These are phyloP conservation scores for Cardiocondyla obscurior DNA, from an alignment of 1,140 invertebrate genomes.

Conservation along the genomic window DNA sequence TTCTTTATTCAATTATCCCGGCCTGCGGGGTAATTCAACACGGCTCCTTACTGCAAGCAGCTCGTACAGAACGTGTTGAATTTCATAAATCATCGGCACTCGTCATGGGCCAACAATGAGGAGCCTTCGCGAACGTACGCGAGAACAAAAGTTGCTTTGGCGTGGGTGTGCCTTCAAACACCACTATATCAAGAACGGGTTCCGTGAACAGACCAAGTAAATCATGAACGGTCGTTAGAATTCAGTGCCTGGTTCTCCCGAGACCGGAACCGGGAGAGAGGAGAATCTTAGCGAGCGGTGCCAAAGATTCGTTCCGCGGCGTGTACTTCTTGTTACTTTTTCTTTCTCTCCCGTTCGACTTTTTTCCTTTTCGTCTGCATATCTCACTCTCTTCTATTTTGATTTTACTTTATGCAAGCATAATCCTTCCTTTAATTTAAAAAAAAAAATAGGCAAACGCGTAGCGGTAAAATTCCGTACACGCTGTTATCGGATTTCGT, in stretches of 20 bases:
- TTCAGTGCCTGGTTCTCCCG: constrained; percentile 28
- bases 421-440: background rate
- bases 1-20: no score
- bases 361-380: background rate
- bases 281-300: constrained; percentile 22
- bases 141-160: constrained; percentile 39
- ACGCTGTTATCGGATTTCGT: background rate
- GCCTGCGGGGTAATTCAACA: background rate
- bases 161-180: background rate
- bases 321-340: background rate
- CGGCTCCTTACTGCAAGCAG: background rate
- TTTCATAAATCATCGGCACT: constrained; percentile 3
- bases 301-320: constrained; percentile 27
- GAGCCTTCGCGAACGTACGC: background rate
- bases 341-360: background rate
- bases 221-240: constrained; percentile 50
- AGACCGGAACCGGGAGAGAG: background rate
- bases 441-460: constrained; percentile 30
- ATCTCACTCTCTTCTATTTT: background rate
- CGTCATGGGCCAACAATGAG: background rate
- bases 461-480: background rate
- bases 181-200: constrained; percentile 26
- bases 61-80: background rate
- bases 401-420: background rate
- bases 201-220: constrained; percentile 33